Evolutionary conservation across 2,113 vertebrate genomes (phyloP), one percentile per base, ranked within the genome.

Genomic region (Micromys minutus): DNA sequence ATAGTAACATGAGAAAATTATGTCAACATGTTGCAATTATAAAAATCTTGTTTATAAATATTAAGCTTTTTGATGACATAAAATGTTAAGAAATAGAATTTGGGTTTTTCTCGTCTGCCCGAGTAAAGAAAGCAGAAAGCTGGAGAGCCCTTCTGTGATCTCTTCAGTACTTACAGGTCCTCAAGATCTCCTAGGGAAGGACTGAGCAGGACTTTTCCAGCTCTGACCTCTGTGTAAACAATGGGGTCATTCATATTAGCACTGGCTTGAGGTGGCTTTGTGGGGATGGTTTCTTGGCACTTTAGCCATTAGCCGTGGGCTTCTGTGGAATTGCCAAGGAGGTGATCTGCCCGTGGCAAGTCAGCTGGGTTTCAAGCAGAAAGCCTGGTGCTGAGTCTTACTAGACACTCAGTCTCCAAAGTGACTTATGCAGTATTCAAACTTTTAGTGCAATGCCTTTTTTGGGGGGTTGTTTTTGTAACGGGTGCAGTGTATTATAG

Each of bases 401-500:
- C n/a, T 29, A 61, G 85, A 50, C 13, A 8, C 89, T 86, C 55
- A 34, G 45, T 85, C 57, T 75, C 77, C 77, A 52, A 79, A 94
- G 90, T 97, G 91, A 92, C 67, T 92, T 76, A 75, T 0, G 16
- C 97, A 97, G 96, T 97, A 93, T 97, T 98, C 81, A 90, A 24
- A 92, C 52, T 39, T 93, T 42, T 93, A 86, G 91, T 95, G 74
- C 77, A 87, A 96, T 61, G 96, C 77, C 92, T 96, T 93, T 45
- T 34, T 34, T 55, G 11, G 3, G 11, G 19, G 39, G 26, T 47
- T 95, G 3, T 95, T 96, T 97, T 96, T 97, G 12, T 97, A 96
- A 93, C 75, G 36, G 77, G 75, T 96, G 94, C 96, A 96, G 21
- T 87, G 36, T 94, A 84, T 94, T 97, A 89, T 95, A 98, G 94